Evolutionary conservation across 2,888 invertebrate species (phyloP).

Genomic region (Acanthosepion esculentum): DNA sequence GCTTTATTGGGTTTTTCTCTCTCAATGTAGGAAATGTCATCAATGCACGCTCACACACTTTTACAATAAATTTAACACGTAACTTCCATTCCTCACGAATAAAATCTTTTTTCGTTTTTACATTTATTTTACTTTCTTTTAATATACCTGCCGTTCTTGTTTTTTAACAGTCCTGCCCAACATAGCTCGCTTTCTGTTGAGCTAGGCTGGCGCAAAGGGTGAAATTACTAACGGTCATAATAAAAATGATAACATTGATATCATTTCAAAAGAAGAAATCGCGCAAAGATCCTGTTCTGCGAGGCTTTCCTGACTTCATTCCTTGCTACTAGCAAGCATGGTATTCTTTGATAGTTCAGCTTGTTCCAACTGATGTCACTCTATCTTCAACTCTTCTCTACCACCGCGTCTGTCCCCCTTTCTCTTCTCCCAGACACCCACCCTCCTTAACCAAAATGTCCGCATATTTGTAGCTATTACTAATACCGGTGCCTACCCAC

Average conservation of each 20-base stretch:
- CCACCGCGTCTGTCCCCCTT: not conserved
- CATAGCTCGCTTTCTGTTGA: not conserved
- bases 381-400: not conserved
- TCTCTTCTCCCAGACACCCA: not conserved
- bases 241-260: not conserved
- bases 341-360: slow-evolving; percentile 9
- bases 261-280: not conserved
- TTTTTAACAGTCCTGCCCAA: not conserved
- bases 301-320: not conserved
- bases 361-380: not conserved
- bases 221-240: not conserved
- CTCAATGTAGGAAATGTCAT: too few relatives aligned
- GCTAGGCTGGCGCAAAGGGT: not conserved
- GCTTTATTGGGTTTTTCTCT: too few relatives aligned
- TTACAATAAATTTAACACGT: too few relatives aligned
- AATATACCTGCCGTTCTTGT: too few relatives aligned
- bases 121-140: too few relatives aligned
- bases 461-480: slow-evolving; percentile 33
- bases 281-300: not conserved
- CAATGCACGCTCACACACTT: too few relatives aligned
- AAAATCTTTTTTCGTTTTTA: too few relatives aligned
- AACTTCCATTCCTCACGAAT: too few relatives aligned
- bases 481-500: not conserved
- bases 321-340: not conserved
- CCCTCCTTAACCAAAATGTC: slow-evolving; percentile 5